Evolutionary conservation across 37 sponge, comb jelly and placozoan genomes (phyloP).

Genomic region (Chondrilla cf. caribensis): DNA sequence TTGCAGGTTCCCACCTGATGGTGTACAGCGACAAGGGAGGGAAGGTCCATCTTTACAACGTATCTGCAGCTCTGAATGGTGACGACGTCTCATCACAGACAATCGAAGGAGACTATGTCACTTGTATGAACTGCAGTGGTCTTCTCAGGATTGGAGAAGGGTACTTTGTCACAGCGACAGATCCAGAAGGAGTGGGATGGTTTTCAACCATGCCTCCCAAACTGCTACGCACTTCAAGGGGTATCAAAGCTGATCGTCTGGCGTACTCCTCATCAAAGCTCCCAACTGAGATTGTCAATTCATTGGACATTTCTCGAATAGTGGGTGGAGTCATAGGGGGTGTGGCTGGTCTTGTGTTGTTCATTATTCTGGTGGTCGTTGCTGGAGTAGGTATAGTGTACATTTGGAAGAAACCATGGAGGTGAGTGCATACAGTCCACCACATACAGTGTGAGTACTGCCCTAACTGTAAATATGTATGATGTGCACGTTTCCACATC

Average conservation of each 20-base stretch:
- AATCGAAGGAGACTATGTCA: too few species aligned
- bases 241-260: background rate
- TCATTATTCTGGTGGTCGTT: background rate
- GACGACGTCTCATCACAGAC: background rate
- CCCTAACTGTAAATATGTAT: too few species aligned
- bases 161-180: background rate
- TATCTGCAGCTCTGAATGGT: background rate
- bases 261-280: background rate
- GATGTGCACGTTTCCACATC: background rate
- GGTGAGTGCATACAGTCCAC: too few species aligned
- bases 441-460: too few species aligned
- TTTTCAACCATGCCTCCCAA: background rate
- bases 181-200: slow-evolving; percentile 13
- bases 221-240: background rate
- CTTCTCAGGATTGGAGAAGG: background rate
- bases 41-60: background rate
- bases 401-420: too few species aligned
- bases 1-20: background rate
- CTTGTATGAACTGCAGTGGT: background rate
- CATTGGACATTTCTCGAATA: background rate
- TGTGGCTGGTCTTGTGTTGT: background rate
- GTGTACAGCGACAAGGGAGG: background rate
- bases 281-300: too few species aligned
- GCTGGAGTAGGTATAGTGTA: background rate
- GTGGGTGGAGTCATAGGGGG: background rate